phyloP scores from a whole-genome alignment of 2,113 vertebrate genomes.

The Mohoua ochrocephala region DNA sequence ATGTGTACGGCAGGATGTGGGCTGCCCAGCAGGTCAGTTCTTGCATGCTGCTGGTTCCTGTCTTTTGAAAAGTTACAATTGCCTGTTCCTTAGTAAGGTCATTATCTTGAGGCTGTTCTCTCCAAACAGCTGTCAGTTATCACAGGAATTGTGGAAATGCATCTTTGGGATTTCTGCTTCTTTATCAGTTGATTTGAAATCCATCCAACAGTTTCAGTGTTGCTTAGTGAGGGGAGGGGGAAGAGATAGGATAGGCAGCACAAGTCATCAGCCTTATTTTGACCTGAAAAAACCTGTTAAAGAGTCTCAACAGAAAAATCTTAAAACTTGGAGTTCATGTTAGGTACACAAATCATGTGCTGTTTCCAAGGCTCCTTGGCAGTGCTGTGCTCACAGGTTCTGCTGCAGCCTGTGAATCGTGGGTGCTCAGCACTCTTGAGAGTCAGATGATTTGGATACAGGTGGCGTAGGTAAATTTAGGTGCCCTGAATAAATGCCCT shows the following conservation, averaged over 20 bases:
- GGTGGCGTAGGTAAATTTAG: constrained; percentile 31
- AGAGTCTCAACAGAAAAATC: not conserved
- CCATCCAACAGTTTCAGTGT: not conserved
- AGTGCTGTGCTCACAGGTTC: not conserved
- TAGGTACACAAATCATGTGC: not conserved
- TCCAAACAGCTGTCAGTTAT: constrained; percentile 36
- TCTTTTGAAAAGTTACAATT: not conserved
- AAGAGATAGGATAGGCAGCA: not conserved
- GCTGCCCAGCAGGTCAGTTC: not conserved
- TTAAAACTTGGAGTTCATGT: not conserved
- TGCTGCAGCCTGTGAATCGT: not conserved
- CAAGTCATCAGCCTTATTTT: not conserved
- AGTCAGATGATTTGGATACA: constrained; percentile 40
- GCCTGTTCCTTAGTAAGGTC: not conserved
- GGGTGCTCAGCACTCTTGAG: not conserved
- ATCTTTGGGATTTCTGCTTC: constrained; percentile 5
- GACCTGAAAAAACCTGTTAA: not conserved
- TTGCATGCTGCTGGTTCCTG: not conserved
- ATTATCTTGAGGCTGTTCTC: not conserved
- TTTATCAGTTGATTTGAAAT: not conserved
- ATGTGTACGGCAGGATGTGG: not conserved
- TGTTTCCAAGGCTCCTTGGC: not conserved
- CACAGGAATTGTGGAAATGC: not conserved
- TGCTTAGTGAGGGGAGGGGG: not conserved
- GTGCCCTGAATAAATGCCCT: constrained; percentile 31